Evolutionary conservation across 37 sponge, comb jelly and placozoan species (phyloP).

Genomic region (Petrosia ficiformis): DNA sequence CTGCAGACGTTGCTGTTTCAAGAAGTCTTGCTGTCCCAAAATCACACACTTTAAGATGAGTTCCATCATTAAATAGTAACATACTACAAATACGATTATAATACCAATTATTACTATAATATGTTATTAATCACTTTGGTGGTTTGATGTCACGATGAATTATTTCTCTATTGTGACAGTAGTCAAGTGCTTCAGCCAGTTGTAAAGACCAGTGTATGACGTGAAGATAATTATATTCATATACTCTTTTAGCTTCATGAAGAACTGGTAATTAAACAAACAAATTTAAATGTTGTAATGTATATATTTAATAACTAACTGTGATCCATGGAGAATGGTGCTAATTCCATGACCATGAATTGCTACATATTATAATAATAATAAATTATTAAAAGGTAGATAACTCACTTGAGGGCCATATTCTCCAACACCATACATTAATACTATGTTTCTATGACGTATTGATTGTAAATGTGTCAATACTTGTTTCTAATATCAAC

Average conservation of each 20-base stretch:
- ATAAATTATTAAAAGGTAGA: neutral
- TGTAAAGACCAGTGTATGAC: neutral
- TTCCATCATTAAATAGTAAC: neutral
- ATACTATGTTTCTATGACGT: neutral
- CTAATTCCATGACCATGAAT: neutral
- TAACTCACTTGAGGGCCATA: neutral
- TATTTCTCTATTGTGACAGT: neutral
- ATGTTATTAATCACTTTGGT: neutral
- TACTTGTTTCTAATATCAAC: neutral
- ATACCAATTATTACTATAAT: neutral
- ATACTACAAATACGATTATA: neutral
- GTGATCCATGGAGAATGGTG: neutral
- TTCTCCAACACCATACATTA: neutral
- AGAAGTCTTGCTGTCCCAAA: conserved; percentile 3
- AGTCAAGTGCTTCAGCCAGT: neutral
- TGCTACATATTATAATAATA: neutral
- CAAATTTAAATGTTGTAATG: neutral
- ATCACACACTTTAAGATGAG: neutral
- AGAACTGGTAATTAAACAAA: neutral
- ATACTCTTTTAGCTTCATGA: neutral
- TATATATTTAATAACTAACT: neutral
- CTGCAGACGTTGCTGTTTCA: neutral
- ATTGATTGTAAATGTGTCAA: neutral
- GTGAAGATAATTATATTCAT: neutral
- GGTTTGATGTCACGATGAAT: neutral